Base-by-base conservation (phyloP, 2,797 vertebrate species). In the Manis pentadactyla region DNA sequence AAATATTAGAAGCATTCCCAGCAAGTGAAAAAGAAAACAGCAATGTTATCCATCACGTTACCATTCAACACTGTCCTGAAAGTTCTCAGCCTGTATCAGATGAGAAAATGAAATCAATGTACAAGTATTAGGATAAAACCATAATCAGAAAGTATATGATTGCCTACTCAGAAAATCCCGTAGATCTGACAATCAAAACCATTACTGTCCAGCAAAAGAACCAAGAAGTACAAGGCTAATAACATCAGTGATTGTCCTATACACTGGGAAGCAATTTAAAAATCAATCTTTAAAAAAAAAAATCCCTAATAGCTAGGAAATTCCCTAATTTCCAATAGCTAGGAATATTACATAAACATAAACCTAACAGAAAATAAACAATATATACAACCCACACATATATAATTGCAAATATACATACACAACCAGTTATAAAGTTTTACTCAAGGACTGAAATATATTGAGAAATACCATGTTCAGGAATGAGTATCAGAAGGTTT, bases 271-370 rank as follows among this genome's bases (percentile, higher is more conserved):
- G 57, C 55, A 71, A 82, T 12, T 46, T 19, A 59, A 46, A 71
- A 53, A 79, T 15, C 63, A 51, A 5, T 59, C 17, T 84, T 71
- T 14, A 46, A 46, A 46, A 46, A 46, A 46, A 42, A 46, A 6
- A 42, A 46, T 12, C 10, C 10, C 46, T 46, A 46, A 46, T 46
- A 46, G 46, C 46, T 46, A 46, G 46, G 46, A 94, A 64, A 61
- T 55, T 19, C 49, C 9, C 46, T 46, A 46, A 18, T 27, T 78
- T 51, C 19, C 17, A 81, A 61, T 17, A 93, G 31, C 82, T 37
- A n/a, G 34, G 77, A 86, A 88, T 55, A 78, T 19, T 15, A 57
- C 27, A 61, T n/a, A 49, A 85, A 31, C 68, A 85, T 81, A 87
- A 61, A 63, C 1, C 51, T 78, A 46, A 77, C 5, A 77, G 46